Percentiles rank a stretch among this genome's conserved stretches.
These are phyloP conservation scores for Heliconius sara DNA, from an alignment of 2,888 invertebrate genomes.

Conservation along the genomic window DNA sequence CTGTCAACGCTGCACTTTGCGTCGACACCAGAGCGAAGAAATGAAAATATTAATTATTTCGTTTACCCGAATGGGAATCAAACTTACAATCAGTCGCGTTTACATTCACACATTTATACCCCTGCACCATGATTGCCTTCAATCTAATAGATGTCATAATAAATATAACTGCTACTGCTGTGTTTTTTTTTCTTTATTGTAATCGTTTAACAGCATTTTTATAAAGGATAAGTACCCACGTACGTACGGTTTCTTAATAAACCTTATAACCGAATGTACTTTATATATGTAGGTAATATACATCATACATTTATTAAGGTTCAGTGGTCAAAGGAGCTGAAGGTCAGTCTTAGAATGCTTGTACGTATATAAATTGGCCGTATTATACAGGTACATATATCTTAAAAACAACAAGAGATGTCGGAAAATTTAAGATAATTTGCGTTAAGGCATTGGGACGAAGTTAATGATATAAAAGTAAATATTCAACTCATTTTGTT, in stretches of 20 bases:
- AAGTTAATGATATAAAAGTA: no score
- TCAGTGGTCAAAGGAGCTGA: conserved; percentile 20
- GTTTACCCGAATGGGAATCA: no score
- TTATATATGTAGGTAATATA: not conserved
- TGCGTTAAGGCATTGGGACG: no score
- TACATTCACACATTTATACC: no score
- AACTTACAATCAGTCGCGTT: no score
- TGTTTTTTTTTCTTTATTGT: not conserved
- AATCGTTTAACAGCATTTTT: not conserved
- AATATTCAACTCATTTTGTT: no score
- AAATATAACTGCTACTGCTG: no score
- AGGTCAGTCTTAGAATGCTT: conserved; percentile 12
- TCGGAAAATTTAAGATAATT: no score
- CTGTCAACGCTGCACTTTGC: no score
- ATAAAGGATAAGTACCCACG: not conserved
- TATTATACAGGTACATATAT: conserved; percentile 3
- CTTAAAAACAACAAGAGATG: not conserved
- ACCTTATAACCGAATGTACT: not conserved
- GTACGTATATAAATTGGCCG: not conserved
- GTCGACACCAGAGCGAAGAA: no score
- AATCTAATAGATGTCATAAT: not conserved
- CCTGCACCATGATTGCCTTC: no score
- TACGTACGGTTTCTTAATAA: not conserved
- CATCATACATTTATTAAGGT: conserved; percentile 9
- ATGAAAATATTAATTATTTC: no score